A percentile compares a stretch with the other conserved stretches of the same genome.
Conservation (phyloP, 2,888 invertebrate species). For the Xylocampa areola region DNA sequence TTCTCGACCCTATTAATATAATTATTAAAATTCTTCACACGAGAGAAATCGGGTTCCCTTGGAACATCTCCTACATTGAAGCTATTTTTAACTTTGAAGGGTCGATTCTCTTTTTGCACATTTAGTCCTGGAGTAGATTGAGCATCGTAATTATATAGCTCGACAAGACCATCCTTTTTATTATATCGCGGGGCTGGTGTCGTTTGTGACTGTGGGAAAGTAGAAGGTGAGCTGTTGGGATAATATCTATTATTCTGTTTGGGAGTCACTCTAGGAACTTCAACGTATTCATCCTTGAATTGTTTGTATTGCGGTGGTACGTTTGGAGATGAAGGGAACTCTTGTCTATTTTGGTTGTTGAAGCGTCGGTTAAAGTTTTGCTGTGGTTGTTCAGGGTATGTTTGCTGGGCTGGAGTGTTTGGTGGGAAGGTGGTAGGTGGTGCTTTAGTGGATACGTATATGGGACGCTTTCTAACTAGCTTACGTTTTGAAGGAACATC, state of each 20-base stretch:
- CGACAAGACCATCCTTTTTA: constrained; percentile 84
- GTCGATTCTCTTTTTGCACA: constrained; percentile 73
- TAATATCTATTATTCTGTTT: constrained; percentile 74
- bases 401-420: constrained; percentile 67
- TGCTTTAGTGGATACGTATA: constrained; percentile 73
- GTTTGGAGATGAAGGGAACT: constrained; percentile 65
- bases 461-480: constrained; percentile 81
- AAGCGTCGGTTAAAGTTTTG: constrained; percentile 69
- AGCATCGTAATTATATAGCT: constrained; percentile 84
- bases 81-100: constrained; percentile 79
- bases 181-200: constrained; percentile 71
- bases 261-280: constrained; percentile 83
- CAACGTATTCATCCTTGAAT: constrained; percentile 84
- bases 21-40: constrained; percentile 68
- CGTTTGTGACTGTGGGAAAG: constrained; percentile 72
- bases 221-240: constrained; percentile 70
- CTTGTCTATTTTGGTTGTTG: constrained; percentile 66
- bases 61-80: constrained; percentile 77
- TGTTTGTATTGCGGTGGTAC: constrained; percentile 81
- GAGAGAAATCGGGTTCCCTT: constrained; percentile 72
- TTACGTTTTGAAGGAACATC: constrained; percentile 78
- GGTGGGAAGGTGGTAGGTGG: constrained; percentile 71
- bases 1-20: constrained; percentile 56
- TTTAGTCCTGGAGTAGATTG: constrained; percentile 78
- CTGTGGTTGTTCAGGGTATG: constrained; percentile 67